Base-by-base conservation (phyloP, 2,797 vertebrate genomes). In the Typhlichthys eigenmanni region DNA sequence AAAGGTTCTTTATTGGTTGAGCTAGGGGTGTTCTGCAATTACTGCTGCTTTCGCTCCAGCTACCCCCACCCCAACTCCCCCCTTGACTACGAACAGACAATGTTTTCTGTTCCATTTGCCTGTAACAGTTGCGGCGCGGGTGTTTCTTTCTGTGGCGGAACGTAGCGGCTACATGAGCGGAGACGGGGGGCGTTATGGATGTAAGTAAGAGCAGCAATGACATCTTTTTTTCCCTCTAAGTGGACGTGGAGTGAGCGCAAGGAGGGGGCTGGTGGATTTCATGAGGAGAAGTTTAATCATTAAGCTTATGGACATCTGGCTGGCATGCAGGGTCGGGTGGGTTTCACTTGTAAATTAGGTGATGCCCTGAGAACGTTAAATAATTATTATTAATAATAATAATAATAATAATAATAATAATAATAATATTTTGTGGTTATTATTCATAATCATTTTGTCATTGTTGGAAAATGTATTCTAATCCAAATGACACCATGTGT, bases 171-270 rank as follows among this genome's bases (percentile, higher is more conserved):
- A 47, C 45, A 8, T 17, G 81, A 76, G 71, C 77, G 74, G 74
- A 65, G 80, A 71, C 71, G 82, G 80, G 75, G 72, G 72, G 61
- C 77, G 62, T 68, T 74, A 53, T 81, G 72, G 75, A 90, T 73
- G 86, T 84, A 86, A 87, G 89, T 92, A 91, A 89, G 79, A 86
- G 76, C 82, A 74, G 70, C 63, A 51, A 68, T 83, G 66, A 87
- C 79, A 68, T 86, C 74, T 86, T 81, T 83, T 81, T 79, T 70
- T 9, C 34, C 11, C 50, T 74, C 24, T 79, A 80, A 74, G 71
- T 54, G 56, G 71, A 71, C 68, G 34, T 60, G 71, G 62, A 74
- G 60, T 60, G 62, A 74, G 55, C 17, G 47, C 46, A 58, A 64
- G 53, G 56, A 65, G 69, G 62, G 67, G 73, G 50, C 58, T 9